Percentiles rank a stretch among this genome's conserved stretches.
These are phyloP conservation scores for Cygnus buccinator DNA, from an alignment of 2,113 vertebrate genomes.

Conservation along the genomic window DNA sequence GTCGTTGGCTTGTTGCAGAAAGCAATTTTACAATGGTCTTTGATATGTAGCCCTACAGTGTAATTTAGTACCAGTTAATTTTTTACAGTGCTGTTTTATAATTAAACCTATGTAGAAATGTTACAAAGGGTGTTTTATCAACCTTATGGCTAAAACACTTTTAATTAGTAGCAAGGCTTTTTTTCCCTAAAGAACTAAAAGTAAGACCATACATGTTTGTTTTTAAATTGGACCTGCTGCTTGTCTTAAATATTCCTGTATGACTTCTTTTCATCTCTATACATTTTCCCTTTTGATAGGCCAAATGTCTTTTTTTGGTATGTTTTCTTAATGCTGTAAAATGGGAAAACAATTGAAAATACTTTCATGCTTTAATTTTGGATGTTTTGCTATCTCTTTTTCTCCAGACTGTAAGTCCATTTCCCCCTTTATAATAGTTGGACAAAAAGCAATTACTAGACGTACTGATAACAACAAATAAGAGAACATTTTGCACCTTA, in stretches of 20 bases:
- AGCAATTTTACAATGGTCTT: neutral
- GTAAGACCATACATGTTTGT: rapidly evolving
- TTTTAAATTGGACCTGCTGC: neutral
- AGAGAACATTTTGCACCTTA: constrained; percentile 49
- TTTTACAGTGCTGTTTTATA: neutral
- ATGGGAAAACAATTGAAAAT: neutral
- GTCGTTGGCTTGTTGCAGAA: neutral
- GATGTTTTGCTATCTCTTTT: neutral
- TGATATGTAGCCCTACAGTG: neutral
- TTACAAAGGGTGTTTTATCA: neutral
- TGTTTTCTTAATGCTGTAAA: neutral
- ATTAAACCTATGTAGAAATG: neutral
- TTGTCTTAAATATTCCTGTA: neutral
- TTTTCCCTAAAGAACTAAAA: neutral
- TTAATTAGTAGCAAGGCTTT: neutral
- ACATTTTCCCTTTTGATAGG: neutral
- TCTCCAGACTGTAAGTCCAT: constrained; percentile 5
- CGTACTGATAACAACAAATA: constrained; percentile 56
- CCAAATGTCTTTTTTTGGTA: neutral
- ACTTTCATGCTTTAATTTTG: neutral
- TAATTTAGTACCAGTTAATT: neutral
- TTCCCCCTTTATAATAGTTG: constrained; percentile 24
- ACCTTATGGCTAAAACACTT: neutral
- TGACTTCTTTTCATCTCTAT: neutral
- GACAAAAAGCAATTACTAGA: constrained; percentile 62